These are phyloP conservation scores for Antennarius striatus DNA, from an alignment of 2,113 vertebrate genomes.

Conservation along the genomic window DNA sequence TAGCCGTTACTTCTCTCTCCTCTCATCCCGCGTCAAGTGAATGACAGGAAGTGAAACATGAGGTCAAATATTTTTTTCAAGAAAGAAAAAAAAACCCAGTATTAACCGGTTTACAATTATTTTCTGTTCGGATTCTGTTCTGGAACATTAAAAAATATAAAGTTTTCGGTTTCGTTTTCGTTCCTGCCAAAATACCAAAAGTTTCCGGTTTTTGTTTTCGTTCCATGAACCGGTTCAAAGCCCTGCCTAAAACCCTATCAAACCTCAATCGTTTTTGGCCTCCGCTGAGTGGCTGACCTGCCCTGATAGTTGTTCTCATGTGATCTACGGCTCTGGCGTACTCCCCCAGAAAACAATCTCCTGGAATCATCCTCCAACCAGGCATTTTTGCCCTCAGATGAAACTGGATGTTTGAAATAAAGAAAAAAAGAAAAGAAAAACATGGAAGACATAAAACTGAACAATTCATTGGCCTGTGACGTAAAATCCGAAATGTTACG, in stretches of 20 bases:
- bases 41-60: too few species aligned
- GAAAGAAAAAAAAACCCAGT: too few species aligned
- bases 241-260: constrained; percentile 6
- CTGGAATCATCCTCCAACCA: constrained; percentile 24
- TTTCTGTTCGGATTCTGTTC: too few species aligned
- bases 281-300: constrained; percentile 33
- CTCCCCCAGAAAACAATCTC: constrained; percentile 47
- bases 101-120: too few species aligned
- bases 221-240: too few species aligned
- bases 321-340: constrained; percentile 46
- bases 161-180: too few species aligned
- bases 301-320: constrained; percentile 37
- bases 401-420: constrained; percentile 40
- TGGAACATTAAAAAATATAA: too few species aligned
- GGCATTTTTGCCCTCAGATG: constrained; percentile 36
- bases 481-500: constrained; percentile 23
- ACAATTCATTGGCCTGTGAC: constrained; percentile 20
- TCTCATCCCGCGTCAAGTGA: too few species aligned
- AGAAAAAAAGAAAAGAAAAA: not conserved
- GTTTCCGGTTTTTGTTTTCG: too few species aligned
- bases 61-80: too few species aligned
- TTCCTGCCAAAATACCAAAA: too few species aligned
- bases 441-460: constrained; percentile 22
- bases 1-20: too few species aligned
- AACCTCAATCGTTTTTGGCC: constrained; percentile 23